Base-by-base conservation (phyloP, 2,113 vertebrate genomes). In the Ginglymostoma cirratum region DNA sequence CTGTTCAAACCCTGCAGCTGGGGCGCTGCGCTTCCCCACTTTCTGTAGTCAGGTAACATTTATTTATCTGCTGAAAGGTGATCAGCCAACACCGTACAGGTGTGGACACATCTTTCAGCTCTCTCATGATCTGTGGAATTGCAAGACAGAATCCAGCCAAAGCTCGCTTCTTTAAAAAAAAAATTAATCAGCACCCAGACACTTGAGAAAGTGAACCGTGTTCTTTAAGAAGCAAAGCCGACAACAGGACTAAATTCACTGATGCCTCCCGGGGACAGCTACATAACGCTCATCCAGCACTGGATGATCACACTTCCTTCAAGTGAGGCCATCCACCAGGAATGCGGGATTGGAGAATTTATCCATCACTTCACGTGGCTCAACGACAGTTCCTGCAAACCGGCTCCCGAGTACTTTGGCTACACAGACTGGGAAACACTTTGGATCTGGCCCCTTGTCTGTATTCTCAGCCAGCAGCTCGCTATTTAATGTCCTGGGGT, bases 41-140 rank as follows among this genome's bases (percentile, higher is more conserved):
- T 45, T 95, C 45, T 24, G 3, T 95, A 19, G 45, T 95, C 94
- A 52, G 94, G 94, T 95, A 76, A 95, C 94, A 95, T 72, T 69
- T 24, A 52, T 72, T 95, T 95, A 95, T 76, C 69, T 45, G 72
- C 69, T 72, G 94, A 95, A 95, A 95, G 94, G 23, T 95, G 94
- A 95, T 70, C 94, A 34, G 67, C 94, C 15, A 10, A 19, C 67
- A 95, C 69, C 30, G 42, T 6, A 42, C 94, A 95, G 94, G 94
- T 95, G 94, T 30, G 38, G 52, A 24, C 42, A 17, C 27, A 72
- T 69, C n/a, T 66, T 94, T 70, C 92, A 94, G 38, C 42, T 34
- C 42, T 45, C 69, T 95, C 94, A 76, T 19, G 67, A 52, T 45
- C 45, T 17, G 42, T 95, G 42, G 69, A 52, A 48, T 95, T 72